Conservation (phyloP, 1,140 invertebrate species). For the Habropoda laboriosa region DNA sequence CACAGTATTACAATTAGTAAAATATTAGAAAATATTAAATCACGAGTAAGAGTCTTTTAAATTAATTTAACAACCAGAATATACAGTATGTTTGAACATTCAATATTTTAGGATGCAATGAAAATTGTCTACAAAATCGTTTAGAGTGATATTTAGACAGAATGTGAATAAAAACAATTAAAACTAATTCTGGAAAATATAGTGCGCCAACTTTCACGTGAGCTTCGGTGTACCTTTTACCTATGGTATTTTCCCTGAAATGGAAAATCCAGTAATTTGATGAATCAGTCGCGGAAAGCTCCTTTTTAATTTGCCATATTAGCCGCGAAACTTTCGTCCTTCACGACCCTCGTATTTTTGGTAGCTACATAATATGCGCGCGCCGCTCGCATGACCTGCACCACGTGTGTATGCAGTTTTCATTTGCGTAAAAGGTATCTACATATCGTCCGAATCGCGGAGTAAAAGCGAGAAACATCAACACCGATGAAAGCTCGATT, state of each 20-base stretch:
- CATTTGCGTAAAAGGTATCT: conserved; percentile 67
- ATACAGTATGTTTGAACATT: no score
- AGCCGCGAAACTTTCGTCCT: conserved; percentile 32
- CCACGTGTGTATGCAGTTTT: conserved; percentile 54
- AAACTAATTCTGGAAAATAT: neutral
- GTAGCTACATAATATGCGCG: conserved; percentile 9
- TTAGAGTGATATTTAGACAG: no score
- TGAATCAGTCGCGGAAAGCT: conserved; percentile 11
- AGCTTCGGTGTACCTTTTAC: neutral
- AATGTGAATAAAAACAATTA: no score
- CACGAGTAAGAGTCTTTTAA: no score
- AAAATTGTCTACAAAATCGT: no score
- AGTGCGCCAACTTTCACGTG: neutral
- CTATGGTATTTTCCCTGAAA: neutral
- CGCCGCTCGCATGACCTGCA: neutral
- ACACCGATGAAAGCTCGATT: conserved; percentile 57
- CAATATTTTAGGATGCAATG: no score
- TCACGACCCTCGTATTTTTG: conserved; percentile 13
- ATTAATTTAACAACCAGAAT: no score
- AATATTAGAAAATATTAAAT: no score
- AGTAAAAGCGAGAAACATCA: conserved; percentile 48
- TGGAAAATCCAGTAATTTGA: conserved; percentile 22
- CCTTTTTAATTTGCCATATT: conserved; percentile 48
- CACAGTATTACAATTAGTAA: no score
- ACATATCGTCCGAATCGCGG: conserved; percentile 46